Conservation (phyloP, 2,797 vertebrate species). For the Sebastes itinus region DNA sequence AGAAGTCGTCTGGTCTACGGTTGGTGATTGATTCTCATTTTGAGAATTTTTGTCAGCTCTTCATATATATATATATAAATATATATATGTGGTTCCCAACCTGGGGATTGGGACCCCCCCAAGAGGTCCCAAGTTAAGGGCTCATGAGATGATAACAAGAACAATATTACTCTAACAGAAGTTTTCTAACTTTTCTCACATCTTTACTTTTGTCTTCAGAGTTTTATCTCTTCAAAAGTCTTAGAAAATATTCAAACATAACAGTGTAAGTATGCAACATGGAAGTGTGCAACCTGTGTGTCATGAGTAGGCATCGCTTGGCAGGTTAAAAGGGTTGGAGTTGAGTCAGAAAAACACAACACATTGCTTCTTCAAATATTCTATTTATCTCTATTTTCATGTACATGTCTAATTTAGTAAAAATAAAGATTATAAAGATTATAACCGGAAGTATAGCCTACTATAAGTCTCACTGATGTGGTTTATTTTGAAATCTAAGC, state of each 20-base stretch:
- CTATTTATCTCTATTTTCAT: background rate
- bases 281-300: too few species aligned
- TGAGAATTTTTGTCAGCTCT: background rate
- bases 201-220: background rate
- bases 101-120: background rate
- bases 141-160: background rate
- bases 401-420: background rate
- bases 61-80: too few species aligned
- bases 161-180: background rate
- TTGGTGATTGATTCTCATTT: conserved; percentile 1
- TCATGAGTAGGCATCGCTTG: background rate
- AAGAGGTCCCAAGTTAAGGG: background rate
- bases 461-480: accelerated
- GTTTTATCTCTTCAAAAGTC: background rate
- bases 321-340: background rate
- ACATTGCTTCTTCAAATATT: background rate
- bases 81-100: background rate
- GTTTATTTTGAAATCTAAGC: conserved; percentile 42
- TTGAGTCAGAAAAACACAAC: background rate
- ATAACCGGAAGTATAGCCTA: conserved; percentile 7
- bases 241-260: background rate
- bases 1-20: background rate
- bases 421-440: too few species aligned
- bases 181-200: background rate
- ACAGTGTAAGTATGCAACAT: background rate